Evolutionary conservation across 2,888 invertebrate genomes (phyloP).

Genomic region (Drosophila subquinaria): DNA sequence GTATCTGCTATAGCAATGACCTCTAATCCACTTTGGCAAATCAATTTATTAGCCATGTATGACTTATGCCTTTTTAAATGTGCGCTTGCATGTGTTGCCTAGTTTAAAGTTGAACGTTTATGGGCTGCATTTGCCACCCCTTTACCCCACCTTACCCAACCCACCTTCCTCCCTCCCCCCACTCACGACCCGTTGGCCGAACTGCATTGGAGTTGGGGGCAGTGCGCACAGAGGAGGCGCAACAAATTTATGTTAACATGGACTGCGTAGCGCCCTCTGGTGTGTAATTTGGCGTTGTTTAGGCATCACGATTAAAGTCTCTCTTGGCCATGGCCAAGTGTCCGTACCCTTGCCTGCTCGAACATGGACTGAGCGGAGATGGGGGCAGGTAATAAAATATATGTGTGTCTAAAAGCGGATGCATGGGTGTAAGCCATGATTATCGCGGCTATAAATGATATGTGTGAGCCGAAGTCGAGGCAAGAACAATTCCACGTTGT

Average conservation of each 20-base stretch:
- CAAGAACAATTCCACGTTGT: slow-evolving; percentile 18
- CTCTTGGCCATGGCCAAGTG: slow-evolving; percentile 42
- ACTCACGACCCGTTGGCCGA: background rate
- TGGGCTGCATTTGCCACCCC: slow-evolving; percentile 18
- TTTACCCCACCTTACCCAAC: background rate
- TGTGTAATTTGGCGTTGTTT: slow-evolving; percentile 83
- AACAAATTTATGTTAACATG: slow-evolving; percentile 82
- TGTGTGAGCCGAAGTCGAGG: slow-evolving; percentile 58
- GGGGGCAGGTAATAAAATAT: slow-evolving; percentile 56
- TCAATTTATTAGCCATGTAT: slow-evolving; percentile 84
- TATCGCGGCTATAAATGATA: slow-evolving; percentile 81
- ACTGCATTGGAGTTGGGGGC: slow-evolving; percentile 37
- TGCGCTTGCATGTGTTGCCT: slow-evolving; percentile 81
- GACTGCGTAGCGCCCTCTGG: slow-evolving; percentile 82
- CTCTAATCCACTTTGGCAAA: slow-evolving; percentile 81
- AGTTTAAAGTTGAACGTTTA: slow-evolving; percentile 68
- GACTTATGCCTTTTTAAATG: slow-evolving; percentile 84
- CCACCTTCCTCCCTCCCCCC: too few relatives aligned
- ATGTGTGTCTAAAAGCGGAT: slow-evolving; percentile 67
- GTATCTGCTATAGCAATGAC: slow-evolving; percentile 61
- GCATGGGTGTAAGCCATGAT: slow-evolving; percentile 82
- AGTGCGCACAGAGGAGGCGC: slow-evolving; percentile 60
- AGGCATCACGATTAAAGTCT: slow-evolving; percentile 78
- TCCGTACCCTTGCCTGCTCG: background rate
- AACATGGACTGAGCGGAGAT: background rate